phyloP scores from a whole-genome alignment of 2,888 invertebrate genomes.

The Eilema sororculum region DNA sequence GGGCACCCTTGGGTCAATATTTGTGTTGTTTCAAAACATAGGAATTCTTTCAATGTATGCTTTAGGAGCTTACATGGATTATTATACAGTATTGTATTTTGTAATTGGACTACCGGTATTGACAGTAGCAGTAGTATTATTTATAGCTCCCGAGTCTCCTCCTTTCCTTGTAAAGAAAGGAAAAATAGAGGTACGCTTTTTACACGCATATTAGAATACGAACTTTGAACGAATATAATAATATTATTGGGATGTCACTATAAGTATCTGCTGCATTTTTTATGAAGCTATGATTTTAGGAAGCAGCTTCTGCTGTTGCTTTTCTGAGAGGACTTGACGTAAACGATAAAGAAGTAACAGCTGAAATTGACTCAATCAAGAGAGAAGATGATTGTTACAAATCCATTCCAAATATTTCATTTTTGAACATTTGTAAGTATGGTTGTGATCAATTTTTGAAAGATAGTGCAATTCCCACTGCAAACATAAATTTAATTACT shows the following conservation, averaged over 20 bases:
- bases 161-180: constrained; percentile 67
- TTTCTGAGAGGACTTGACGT: constrained; percentile 62
- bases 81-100: constrained; percentile 62
- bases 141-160: constrained; percentile 73
- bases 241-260: too few species aligned
- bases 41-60: constrained; percentile 65
- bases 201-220: not conserved
- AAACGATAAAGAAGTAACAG: constrained; percentile 59
- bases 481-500: not conserved
- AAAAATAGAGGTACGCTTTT: constrained; percentile 57
- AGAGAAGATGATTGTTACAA: constrained; percentile 64
- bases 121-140: constrained; percentile 52
- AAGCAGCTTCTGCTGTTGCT: constrained; percentile 62
- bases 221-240: too few species aligned
- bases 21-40: constrained; percentile 57
- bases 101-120: constrained; percentile 56
- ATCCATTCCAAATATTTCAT: constrained; percentile 63
- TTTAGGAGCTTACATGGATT: constrained; percentile 67
- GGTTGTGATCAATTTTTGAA: too few species aligned
- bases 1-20: constrained; percentile 61
- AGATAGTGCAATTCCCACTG: not conserved
- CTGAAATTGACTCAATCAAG: constrained; percentile 61
- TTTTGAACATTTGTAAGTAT: constrained; percentile 66
- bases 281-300: constrained; percentile 49
- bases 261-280: too few species aligned